Evolutionary conservation across 2,113 vertebrate species (phyloP).

Genomic region (Tetrao urogallus): DNA sequence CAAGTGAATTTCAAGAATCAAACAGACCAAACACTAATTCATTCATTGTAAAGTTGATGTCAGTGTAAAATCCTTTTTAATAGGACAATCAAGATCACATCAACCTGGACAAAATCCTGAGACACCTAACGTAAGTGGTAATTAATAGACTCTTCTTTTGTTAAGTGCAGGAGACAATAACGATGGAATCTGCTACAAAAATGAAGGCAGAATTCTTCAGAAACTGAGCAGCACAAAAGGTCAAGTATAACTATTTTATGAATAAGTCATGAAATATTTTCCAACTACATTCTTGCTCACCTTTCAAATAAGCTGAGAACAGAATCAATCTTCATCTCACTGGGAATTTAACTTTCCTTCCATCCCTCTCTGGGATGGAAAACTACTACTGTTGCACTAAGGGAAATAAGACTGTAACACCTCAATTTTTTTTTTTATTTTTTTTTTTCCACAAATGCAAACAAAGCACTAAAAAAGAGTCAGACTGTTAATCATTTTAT

Average conservation of each 20-base stretch:
- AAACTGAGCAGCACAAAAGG: background rate
- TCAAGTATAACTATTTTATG: background rate
- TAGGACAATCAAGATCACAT: background rate
- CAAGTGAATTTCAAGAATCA: background rate
- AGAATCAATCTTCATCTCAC: background rate
- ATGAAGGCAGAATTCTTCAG: background rate
- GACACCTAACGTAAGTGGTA: background rate
- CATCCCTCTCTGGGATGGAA: background rate
- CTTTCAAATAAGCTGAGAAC: background rate
- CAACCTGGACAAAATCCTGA: background rate
- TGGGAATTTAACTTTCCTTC: background rate
- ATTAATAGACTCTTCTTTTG: conserved; percentile 36
- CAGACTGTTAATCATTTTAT: background rate
- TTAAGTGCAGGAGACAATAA: background rate
- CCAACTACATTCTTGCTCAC: background rate
- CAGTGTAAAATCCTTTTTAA: background rate
- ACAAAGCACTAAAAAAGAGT: background rate
- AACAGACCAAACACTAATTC: background rate
- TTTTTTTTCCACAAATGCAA: background rate
- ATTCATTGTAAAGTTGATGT: background rate
- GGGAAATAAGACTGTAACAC: background rate
- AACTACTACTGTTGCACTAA: background rate
- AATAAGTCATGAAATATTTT: conserved; percentile 31
- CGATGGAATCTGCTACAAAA: background rate
- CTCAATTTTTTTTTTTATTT: background rate